A percentile compares a stretch with the other conserved stretches of the same genome.
These are phyloP conservation scores for Mimas tiliae DNA, from an alignment of 2,888 invertebrate genomes.

Conservation along the genomic window DNA sequence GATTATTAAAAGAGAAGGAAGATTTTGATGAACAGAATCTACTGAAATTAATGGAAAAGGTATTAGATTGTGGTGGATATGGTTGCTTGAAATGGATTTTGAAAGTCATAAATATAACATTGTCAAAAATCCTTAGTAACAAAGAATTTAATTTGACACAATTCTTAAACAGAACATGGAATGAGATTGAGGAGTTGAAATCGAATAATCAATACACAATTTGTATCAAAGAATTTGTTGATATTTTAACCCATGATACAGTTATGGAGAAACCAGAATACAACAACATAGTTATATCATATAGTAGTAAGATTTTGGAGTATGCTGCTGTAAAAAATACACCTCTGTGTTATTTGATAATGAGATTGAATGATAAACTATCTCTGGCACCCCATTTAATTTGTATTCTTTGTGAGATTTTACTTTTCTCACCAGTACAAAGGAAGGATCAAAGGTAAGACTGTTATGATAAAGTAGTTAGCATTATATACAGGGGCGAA, in stretches of 20 bases:
- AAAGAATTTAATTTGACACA: constrained; percentile 54
- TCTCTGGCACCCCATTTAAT: constrained; percentile 55
- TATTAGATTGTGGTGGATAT: constrained; percentile 76
- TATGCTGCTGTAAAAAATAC: constrained; percentile 63
- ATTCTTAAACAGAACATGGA: constrained; percentile 70
- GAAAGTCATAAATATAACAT: constrained; percentile 60
- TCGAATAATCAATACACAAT: constrained; percentile 70
- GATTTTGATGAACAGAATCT: constrained; percentile 44
- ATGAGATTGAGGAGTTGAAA: constrained; percentile 75
- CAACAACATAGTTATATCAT: constrained; percentile 61
- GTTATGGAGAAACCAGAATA: constrained; percentile 53
- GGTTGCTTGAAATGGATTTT: constrained; percentile 73
- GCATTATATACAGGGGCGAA: too few species aligned
- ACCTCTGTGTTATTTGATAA: constrained; percentile 63
- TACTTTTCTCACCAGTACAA: constrained; percentile 77
- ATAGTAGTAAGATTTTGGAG: constrained; percentile 69
- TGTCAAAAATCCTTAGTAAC: constrained; percentile 48
- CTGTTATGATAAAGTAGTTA: neutral
- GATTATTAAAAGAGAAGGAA: constrained; percentile 42
- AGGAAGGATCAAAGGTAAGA: constrained; percentile 83
- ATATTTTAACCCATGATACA: constrained; percentile 61
- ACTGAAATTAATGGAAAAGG: constrained; percentile 58
- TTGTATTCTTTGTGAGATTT: constrained; percentile 70
- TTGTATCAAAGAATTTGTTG: constrained; percentile 71
- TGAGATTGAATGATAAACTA: constrained; percentile 47